These are phyloP conservation scores for Threskiornis aethiopicus DNA, from an alignment of 2,797 vertebrate genomes.

Conservation along the genomic window DNA sequence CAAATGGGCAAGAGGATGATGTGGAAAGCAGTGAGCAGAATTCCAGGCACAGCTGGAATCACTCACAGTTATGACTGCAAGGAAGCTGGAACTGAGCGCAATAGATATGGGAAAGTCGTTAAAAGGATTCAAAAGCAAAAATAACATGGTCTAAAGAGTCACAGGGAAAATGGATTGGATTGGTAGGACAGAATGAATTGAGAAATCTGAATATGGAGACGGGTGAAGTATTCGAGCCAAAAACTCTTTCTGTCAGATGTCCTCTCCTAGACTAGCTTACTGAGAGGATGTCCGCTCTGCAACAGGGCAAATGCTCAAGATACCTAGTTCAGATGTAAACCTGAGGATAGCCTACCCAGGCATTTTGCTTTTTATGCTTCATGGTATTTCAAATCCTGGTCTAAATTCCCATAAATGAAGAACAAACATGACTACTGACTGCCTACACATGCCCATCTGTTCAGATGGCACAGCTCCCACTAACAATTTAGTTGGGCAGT, in stretches of 20 bases:
- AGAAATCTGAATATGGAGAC: not conserved
- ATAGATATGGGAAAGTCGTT: not conserved
- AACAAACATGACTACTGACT: conserved; percentile 56
- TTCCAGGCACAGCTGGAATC: conserved; percentile 45
- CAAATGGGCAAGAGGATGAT: not conserved
- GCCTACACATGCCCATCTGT: conserved; percentile 70
- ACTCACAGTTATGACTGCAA: conserved; percentile 1
- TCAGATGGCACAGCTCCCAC: conserved; percentile 64
- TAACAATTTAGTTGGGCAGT: conserved; percentile 59
- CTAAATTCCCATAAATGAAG: conserved; percentile 66
- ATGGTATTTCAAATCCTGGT: conserved; percentile 42
- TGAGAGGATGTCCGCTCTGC: not conserved
- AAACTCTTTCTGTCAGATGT: not conserved
- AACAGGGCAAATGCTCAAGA: not conserved
- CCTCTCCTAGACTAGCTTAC: not conserved
- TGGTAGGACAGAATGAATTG: not conserved
- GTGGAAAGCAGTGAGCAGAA: not conserved
- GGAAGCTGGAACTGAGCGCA: not conserved
- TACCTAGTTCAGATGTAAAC: not conserved
- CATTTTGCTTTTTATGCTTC: conserved; percentile 37
- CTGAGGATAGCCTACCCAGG: not conserved
- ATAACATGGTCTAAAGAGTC: not conserved
- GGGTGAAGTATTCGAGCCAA: not conserved
- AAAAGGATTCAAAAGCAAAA: conserved; percentile 23
- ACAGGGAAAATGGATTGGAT: not conserved